Conservation (phyloP, 2,888 invertebrate species). For the Dryocosmus kuriphilus region DNA sequence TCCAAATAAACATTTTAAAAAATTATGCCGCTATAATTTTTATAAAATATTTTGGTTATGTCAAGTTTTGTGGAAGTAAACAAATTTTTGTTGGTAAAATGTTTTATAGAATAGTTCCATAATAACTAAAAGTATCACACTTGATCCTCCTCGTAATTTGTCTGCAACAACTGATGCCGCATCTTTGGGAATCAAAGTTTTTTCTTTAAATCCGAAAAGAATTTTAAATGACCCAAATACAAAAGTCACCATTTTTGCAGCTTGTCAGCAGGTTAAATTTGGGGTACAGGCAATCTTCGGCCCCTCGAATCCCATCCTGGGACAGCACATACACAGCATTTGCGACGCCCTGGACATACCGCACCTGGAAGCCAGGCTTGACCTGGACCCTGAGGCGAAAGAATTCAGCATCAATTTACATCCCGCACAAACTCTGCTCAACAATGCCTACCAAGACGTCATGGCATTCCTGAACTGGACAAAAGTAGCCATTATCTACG, state of each 20-base stretch:
- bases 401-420: slow-evolving; percentile 89
- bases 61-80: no score
- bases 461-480: slow-evolving; percentile 90
- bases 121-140: no score
- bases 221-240: no score
- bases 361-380: slow-evolving; percentile 85
- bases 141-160: no score
- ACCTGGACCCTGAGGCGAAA: slow-evolving; percentile 80
- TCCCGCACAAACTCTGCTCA: slow-evolving; percentile 86
- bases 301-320: slow-evolving; percentile 86
- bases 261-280: slow-evolving; percentile 84
- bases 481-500: slow-evolving; percentile 88
- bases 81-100: no score
- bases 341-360: slow-evolving; percentile 90
- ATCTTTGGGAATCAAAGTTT: no score
- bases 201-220: no score
- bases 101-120: no score
- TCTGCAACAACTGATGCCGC: no score
- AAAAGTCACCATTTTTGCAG: slow-evolving; percentile 78
- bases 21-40: no score
- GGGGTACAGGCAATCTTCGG: slow-evolving; percentile 89
- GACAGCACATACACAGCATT: slow-evolving; percentile 88
- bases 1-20: no score
- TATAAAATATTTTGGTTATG: no score
- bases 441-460: slow-evolving; percentile 87